A percentile compares a stretch with the other conserved stretches of the same genome.
Evolutionary conservation across 2,888 invertebrate species (phyloP).

Genomic region (Frankliniella fusca): DNA sequence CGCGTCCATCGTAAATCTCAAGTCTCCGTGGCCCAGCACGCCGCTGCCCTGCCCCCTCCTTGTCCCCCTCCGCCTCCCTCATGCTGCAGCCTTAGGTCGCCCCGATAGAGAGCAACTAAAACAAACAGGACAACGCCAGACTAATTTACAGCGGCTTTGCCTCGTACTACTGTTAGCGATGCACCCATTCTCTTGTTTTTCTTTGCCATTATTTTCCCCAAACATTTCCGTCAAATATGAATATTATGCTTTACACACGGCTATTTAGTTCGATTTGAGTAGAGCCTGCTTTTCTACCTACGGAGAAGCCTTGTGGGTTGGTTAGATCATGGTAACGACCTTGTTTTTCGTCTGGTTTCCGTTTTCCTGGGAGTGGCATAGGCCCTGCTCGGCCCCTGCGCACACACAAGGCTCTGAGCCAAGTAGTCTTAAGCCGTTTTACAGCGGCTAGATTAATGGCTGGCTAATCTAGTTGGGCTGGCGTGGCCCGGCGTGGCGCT

Average conservation of each 20-base stretch:
- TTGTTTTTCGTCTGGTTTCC: too few species aligned
- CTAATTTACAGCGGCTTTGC: background rate
- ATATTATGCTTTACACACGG: too few species aligned
- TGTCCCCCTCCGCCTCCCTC: background rate
- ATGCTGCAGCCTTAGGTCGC: background rate
- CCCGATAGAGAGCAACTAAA: conserved; percentile 22
- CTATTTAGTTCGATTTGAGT: too few species aligned
- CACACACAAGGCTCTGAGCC: background rate
- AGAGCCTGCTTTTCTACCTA: too few species aligned
- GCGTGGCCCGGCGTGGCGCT: background rate
- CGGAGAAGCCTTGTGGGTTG: too few species aligned
- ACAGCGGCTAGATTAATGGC: conserved; percentile 22
- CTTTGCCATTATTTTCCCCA: too few species aligned
- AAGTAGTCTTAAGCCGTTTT: conserved; percentile 15
- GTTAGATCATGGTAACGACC: background rate
- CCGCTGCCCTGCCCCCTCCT: background rate
- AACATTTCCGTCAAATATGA: too few species aligned
- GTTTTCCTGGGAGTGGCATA: too few species aligned
- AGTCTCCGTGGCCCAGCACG: background rate
- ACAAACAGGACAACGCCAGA: background rate
- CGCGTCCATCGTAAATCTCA: background rate
- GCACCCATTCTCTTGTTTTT: too few species aligned
- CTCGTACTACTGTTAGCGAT: background rate
- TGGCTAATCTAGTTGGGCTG: background rate
- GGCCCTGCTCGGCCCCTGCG: too few species aligned